Conservation (phyloP, 2,113 vertebrate species). For the Mus spicilegus region DNA sequence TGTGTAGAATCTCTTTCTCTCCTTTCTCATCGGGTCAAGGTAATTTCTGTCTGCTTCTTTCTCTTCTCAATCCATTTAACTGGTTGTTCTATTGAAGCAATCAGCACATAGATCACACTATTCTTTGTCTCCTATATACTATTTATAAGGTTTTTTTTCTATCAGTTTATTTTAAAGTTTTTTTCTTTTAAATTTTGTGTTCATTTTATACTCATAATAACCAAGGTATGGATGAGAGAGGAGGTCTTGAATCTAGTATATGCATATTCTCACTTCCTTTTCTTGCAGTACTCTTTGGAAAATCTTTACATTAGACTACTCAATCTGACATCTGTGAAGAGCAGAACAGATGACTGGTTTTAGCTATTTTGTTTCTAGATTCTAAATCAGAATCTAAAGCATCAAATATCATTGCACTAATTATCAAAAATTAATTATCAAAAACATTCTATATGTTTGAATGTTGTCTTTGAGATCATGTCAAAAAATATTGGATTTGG, state of each 20-base stretch:
- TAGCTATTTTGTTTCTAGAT: neutral
- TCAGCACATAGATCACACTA: neutral
- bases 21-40: neutral
- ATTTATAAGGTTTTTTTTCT: neutral
- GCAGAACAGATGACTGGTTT: neutral
- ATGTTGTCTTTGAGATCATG: neutral
- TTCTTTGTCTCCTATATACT: neutral
- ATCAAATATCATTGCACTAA: neutral
- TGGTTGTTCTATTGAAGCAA: neutral
- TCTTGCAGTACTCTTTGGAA: neutral
- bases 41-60: neutral
- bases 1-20: accelerated
- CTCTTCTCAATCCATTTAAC: neutral
- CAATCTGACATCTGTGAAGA: neutral
- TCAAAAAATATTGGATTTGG: neutral
- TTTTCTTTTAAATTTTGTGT: neutral
- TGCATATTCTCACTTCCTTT: neutral
- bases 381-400: neutral
- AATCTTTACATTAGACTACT: neutral
- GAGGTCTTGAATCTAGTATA: neutral
- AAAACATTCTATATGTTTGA: neutral
- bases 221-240: too few species aligned
- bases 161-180: neutral
- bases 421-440: neutral
- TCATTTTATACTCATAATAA: neutral